Evolutionary conservation across 2,888 invertebrate species (phyloP), one percentile per base, ranked within the genome.

Genomic region (Cosmia trapezina): DNA sequence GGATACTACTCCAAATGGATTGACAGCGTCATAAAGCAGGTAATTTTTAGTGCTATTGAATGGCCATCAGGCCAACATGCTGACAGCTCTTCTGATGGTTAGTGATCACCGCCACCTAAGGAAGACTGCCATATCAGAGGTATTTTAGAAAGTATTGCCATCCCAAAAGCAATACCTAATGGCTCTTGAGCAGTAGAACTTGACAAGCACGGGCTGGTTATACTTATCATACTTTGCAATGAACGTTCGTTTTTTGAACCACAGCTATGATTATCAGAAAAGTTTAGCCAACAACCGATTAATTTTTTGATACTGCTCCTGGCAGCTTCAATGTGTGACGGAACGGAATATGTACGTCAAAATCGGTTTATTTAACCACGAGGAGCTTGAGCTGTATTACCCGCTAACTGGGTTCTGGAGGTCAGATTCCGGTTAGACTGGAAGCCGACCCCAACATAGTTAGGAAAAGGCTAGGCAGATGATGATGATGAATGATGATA

Each of bases 1-100:
- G 86, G 86, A 14, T 59, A 19, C n/a, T 84, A 84, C 47, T 28
- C 56, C 0, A 8, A 71, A 22, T 84, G 84, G 84, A 84, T 84
- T 14, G 78, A 80, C 37, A 59, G 59, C 37, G 11, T 80, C 19
- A 51, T 66, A 2, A 0, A 17, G 0, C 53, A 37, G 73, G 80
- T 80, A 49, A 28, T 22, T 49, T 28, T 60, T 62, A 5, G 37
- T 64, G 17, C 22, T 65, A 28, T 57, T 28, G 14, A 8, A 14
- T 63, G n/a, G 9, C 53, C 17, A 6, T n/a, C n/a, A n/a, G n/a
- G n/a, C 33, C n/a, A 67, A 6, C n/a, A 67, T 4, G 14, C 9
- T 33, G 43, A 22, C 17, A 17, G n/a, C 45, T 47, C 5, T 22
- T 19, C 66, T 22, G 22, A 47, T 22, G 12, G 12, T 37, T 17